Evolutionary conservation across 2,888 invertebrate species (phyloP), one percentile per base, ranked within the genome.

Genomic region (Epinotia ramella): DNA sequence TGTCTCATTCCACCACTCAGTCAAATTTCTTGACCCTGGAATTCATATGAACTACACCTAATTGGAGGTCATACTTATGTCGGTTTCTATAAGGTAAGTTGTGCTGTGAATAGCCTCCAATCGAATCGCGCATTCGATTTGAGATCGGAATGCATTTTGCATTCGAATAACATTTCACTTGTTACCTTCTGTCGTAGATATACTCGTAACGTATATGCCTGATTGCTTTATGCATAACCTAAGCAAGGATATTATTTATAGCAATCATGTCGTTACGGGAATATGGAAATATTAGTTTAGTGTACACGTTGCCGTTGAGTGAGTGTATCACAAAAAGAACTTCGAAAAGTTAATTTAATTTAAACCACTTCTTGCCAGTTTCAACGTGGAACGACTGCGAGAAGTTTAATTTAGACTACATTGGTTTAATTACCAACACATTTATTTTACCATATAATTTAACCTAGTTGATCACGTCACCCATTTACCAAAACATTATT

Each of bases 71-170:
- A n/a, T 16, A n/a, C 53, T 53, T n/a, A 53, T n/a, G 53, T n/a
- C 6, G 53, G 53, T 7, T n/a, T n/a, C 6, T 53, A 2, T 53
- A 53, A 53, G n/a, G 16, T 4, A n/a, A 53, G n/a, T 53, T n/a
- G 16, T 16, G 6, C 33, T 66, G 53, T 28, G 66, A 66, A 66
- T 66, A 12, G 28, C 9, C 5, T 11, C 40, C 33, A 74, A 70
- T 74, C 64, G 64, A 74, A 63, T 69, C 40, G 49, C 49, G 57
- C 57, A 63, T 74, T 69, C 63, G 65, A 67, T 67, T 60, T 59
- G 69, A 74, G 59, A 74, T 57, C 44, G 59, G 20, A 74, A 74
- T 74, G 64, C 69, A 70, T 59, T 69, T 70, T 64, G 64, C 69
- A 74, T 70, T 70, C 49, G 12, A 74, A 70, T 59, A 33, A 60